phyloP scores from a whole-genome alignment of 2,113 vertebrate species.

The Clinocottus analis region DNA sequence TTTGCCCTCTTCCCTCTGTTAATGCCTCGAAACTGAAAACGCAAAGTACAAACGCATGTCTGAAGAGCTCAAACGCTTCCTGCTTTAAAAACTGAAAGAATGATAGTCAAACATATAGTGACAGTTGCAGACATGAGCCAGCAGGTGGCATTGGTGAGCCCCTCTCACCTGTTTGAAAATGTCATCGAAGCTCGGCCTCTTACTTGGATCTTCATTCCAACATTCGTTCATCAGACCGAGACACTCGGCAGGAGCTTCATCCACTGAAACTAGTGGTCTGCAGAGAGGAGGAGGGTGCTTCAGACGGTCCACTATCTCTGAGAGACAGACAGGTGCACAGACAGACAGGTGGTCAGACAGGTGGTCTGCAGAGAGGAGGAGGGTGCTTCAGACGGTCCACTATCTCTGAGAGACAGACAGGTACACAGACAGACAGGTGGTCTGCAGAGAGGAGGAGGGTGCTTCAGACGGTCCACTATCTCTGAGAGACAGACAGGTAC shows the following conservation, averaged over 20 bases:
- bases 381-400: background rate
- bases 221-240: constrained; percentile 88
- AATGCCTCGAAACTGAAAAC: constrained; percentile 85
- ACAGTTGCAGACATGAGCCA: background rate
- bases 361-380: background rate
- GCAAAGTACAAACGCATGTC: background rate
- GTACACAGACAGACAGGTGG: background rate
- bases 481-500: background rate
- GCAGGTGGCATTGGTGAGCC: background rate
- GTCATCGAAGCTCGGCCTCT: constrained; percentile 83
- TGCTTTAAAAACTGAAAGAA: background rate
- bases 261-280: constrained; percentile 83
- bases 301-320: constrained; percentile 81
- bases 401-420: background rate
- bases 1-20: constrained; percentile 87
- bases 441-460: background rate
- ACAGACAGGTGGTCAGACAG: constrained; percentile 1
- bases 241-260: constrained; percentile 88
- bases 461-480: background rate
- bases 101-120: background rate
- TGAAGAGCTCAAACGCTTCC: background rate
- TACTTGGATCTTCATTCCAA: constrained; percentile 86
- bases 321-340: background rate
- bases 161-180: constrained; percentile 79
- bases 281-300: constrained; percentile 77